Conservation (phyloP, 1,140 invertebrate species). For the Archivesica marissinica region DNA sequence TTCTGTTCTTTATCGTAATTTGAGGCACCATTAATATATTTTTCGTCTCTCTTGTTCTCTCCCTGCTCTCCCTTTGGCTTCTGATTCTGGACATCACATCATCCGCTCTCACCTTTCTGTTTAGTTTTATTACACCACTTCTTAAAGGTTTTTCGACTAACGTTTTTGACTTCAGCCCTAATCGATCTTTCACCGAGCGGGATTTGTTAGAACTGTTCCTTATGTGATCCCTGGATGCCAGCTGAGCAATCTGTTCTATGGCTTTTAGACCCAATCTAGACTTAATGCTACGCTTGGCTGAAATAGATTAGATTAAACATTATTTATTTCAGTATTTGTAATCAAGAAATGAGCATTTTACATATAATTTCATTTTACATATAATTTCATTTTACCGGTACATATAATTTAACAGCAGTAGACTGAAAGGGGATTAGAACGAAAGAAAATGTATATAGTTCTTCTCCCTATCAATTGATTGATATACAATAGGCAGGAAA, state of each 20-base stretch:
- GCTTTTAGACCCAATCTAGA: slow-evolving; percentile 53
- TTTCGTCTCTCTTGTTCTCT: slow-evolving; percentile 34
- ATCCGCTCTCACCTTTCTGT: not conserved
- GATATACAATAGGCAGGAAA: too few species aligned
- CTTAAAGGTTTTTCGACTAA: slow-evolving; percentile 1
- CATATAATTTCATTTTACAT: not conserved
- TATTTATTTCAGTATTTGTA: too few species aligned
- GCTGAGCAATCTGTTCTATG: not conserved
- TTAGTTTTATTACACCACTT: slow-evolving; percentile 39
- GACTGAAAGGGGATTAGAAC: too few species aligned
- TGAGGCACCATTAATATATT: slow-evolving; percentile 57
- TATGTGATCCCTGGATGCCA: not conserved
- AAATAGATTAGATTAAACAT: too few species aligned
- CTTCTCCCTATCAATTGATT: too few species aligned
- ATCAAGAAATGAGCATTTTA: too few species aligned
- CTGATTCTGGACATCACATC: slow-evolving; percentile 34
- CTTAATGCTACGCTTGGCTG: slow-evolving; percentile 59
- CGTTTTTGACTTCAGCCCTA: slow-evolving; percentile 14
- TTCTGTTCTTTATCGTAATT: slow-evolving; percentile 58
- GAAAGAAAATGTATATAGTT: too few species aligned
- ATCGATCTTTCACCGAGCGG: slow-evolving; percentile 32
- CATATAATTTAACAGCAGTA: too few species aligned
- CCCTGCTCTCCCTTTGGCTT: not conserved
- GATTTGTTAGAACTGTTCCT: not conserved
- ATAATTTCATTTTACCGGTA: too few species aligned